phyloP scores from a whole-genome alignment of 1,140 invertebrate species.

The Charaxes varanes region DNA sequence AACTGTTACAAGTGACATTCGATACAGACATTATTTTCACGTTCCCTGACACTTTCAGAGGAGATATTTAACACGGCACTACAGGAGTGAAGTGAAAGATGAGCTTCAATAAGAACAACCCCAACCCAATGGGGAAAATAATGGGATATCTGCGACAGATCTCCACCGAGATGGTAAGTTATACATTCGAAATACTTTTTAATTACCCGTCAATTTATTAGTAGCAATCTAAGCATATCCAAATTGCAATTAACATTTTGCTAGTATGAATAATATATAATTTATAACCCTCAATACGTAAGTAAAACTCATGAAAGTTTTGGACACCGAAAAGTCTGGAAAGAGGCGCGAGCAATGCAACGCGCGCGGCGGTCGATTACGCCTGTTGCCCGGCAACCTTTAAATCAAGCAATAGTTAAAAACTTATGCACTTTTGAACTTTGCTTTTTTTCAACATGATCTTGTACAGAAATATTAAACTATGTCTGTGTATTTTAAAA shows the following conservation, averaged over 20 bases:
- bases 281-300: not conserved
- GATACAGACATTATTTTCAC: constrained; percentile 55
- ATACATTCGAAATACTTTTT: not conserved
- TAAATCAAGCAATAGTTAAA: no score
- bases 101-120: constrained; percentile 72
- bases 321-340: no score
- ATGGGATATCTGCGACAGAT: constrained; percentile 69
- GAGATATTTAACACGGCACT: constrained; percentile 11
- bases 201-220: not conserved
- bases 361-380: no score
- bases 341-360: no score
- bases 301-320: constrained; percentile 42
- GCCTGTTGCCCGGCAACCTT: no score
- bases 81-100: constrained; percentile 43
- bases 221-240: not conserved
- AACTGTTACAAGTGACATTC: constrained; percentile 46
- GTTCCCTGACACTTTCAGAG: constrained; percentile 47
- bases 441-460: no score
- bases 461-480: no score
- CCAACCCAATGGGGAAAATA: constrained; percentile 66
- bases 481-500: no score
- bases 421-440: no score
- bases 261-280: not conserved
- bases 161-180: constrained; percentile 70
- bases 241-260: not conserved